phyloP scores from a whole-genome alignment of 2,113 vertebrate genomes.

The Hyperopisus bebe region DNA sequence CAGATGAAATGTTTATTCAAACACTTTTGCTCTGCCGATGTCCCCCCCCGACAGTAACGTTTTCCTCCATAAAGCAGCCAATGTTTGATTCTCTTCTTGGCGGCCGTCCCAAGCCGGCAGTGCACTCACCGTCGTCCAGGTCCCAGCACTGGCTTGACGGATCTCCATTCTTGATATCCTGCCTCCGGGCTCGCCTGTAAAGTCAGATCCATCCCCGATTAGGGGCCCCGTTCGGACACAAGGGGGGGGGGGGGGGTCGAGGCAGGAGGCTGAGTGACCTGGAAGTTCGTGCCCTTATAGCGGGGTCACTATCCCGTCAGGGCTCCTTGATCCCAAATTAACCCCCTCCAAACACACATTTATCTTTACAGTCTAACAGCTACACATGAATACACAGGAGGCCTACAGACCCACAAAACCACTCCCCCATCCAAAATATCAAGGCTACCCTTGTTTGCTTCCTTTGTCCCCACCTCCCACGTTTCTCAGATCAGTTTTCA shows the following conservation, averaged over 20 bases:
- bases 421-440: background rate
- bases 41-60: background rate
- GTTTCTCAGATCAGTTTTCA: constrained; percentile 22
- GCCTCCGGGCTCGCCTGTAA: constrained; percentile 82
- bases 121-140: constrained; percentile 80
- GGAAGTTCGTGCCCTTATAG: background rate
- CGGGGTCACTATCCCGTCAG: background rate
- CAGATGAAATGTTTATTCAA: constrained; percentile 1
- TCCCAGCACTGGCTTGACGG: constrained; percentile 94
- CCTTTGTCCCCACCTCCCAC: background rate
- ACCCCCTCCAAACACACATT: background rate
- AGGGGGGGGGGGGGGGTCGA: background rate
- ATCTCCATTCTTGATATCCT: constrained; percentile 93
- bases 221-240: background rate
- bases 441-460: background rate
- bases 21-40: background rate
- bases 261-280: background rate
- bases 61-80: background rate
- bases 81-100: background rate
- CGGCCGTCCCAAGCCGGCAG: background rate
- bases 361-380: constrained; percentile 2
- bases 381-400: background rate
- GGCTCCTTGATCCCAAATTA: background rate
- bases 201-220: background rate
- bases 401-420: background rate